Evolutionary conservation across 2,113 vertebrate species (phyloP).

Genomic region (Phalacrocorax pelagicus): DNA sequence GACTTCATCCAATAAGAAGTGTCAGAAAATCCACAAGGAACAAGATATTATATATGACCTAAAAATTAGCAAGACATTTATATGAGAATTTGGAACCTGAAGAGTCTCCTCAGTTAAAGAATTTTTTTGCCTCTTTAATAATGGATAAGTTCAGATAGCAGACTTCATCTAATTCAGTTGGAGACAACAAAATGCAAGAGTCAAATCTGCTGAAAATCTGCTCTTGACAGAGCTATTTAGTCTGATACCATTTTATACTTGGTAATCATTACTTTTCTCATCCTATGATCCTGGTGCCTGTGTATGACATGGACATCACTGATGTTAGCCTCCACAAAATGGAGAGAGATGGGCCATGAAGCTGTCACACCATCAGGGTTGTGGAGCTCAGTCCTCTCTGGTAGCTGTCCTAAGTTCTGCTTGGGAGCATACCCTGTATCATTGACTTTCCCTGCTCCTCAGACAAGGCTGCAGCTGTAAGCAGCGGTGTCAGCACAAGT

Average conservation of each 20-base stretch:
- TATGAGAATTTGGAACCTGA: neutral
- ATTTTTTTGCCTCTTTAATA: neutral
- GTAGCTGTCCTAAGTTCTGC: neutral
- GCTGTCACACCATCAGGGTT: neutral
- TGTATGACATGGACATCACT: neutral
- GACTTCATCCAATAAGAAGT: neutral
- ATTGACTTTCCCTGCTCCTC: neutral
- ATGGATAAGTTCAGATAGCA: neutral
- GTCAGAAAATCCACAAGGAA: neutral
- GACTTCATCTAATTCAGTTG: neutral
- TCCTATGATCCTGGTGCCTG: neutral
- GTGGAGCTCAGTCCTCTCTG: neutral
- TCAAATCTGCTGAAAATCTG: neutral
- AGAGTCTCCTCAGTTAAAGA: neutral
- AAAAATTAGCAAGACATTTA: neutral
- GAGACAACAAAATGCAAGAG: neutral
- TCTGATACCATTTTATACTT: neutral
- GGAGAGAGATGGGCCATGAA: neutral
- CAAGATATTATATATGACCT: neutral
- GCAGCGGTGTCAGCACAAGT: neutral
- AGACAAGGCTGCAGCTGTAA: neutral
- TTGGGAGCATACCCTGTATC: rapidly evolving
- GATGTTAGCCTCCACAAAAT: neutral
- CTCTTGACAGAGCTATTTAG: neutral
- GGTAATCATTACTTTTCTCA: neutral